Evolutionary conservation across 2,797 vertebrate genomes (phyloP), one percentile per base, ranked within the genome.

Genomic region (Falco peregrinus): DNA sequence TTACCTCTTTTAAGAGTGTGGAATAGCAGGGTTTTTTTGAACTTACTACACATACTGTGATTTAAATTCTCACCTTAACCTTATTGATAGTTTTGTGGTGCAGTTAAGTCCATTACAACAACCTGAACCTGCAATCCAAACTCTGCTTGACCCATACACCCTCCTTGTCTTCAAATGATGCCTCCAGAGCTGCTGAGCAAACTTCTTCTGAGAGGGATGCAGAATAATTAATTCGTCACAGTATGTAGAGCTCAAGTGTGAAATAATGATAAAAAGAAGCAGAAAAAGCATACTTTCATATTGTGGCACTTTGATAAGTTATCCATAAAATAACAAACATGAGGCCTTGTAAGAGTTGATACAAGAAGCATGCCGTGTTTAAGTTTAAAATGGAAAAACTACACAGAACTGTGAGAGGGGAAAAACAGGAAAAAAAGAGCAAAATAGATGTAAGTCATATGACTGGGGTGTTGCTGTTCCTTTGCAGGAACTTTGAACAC

Each of bases 351-450:
- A 43, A 73, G 33, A 8, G 6, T 13, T 50, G 50, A 41, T 9
- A 63, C 13, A 29, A 64, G 39, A 25, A 33, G 14, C 16, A 31
- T 10, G 7, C 11, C 22, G 1, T 67, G 18, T 13, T 65, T 33
- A 16, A 21, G 3, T n/a, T 54, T 50, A 33, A 65, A 77, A 35
- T 5, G 3, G 24, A 53, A 85, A 84, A n/a, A 2, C 14, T 21
- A 16, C 31, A 43, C 6, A 31, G 22, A 50, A 19, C 1, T 37
- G 3, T 8, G 16, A 31, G 16, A 2, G 3, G 2, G 0, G 3
- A 0, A 4, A 47, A 59, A 7, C 2, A 13, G 10, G 8, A 41
- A 43, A 14, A 14, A 41, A 82, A 60, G 1, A 50, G 1, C 1
- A 73, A 56, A 64, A 43, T 7, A 60, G 3, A 3, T 50, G 26